Conservation (phyloP, 2,113 vertebrate genomes). For the Neolamprologus falcicula region DNA sequence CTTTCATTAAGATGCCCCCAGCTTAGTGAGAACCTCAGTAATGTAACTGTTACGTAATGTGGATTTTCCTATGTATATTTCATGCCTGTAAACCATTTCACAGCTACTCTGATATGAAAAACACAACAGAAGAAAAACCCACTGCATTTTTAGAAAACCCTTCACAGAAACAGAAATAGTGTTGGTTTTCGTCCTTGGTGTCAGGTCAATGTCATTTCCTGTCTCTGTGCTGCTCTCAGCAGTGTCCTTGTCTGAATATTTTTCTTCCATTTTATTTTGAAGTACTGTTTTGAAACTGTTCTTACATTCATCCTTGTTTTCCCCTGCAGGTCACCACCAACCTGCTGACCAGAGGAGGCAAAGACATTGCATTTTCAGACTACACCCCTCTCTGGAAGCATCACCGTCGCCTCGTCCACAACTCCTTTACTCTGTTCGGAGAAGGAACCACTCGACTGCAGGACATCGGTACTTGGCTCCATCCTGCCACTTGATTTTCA, state of each 20-base stretch:
- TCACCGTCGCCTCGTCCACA: slow-evolving; percentile 69
- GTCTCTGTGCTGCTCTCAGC: background rate
- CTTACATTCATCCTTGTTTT: background rate
- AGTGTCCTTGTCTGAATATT: background rate
- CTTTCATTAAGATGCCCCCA: background rate
- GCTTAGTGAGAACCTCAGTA: background rate
- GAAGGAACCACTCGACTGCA: slow-evolving; percentile 67
- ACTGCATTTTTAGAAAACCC: background rate
- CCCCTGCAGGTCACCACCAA: slow-evolving; percentile 65
- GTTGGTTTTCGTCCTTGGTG: background rate
- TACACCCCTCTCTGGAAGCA: slow-evolving; percentile 67
- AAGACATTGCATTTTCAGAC: slow-evolving; percentile 74
- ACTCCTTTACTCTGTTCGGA: slow-evolving; percentile 68
- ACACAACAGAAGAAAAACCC: background rate
- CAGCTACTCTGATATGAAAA: background rate
- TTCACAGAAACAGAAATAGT: background rate
- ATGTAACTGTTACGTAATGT: background rate
- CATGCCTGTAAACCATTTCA: background rate
- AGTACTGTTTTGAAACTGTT: background rate
- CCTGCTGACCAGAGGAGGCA: slow-evolving; percentile 69
- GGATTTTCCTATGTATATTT: background rate
- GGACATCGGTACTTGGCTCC: slow-evolving; percentile 57
- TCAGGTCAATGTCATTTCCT: background rate
- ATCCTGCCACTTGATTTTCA: background rate
- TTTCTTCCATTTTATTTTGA: background rate